A percentile compares a stretch with the other conserved stretches of the same genome.
Evolutionary conservation across 1,140 invertebrate species (phyloP).

Genomic region (Polypedilum vanderplanki): DNA sequence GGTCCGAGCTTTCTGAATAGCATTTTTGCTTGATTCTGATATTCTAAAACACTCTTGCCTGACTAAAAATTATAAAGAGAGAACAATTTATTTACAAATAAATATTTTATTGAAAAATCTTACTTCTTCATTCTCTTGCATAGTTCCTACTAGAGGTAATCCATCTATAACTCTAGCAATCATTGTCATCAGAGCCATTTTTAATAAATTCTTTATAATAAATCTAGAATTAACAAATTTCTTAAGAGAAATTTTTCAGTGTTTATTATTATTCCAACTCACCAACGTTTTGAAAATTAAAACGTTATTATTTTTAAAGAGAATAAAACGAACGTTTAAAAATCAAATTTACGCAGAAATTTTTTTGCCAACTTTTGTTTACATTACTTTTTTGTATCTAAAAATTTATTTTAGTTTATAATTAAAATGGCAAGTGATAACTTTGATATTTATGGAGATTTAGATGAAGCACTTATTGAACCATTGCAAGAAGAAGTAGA

Average conservation of each 20-base stretch:
- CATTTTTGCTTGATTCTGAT: constrained; percentile 99
- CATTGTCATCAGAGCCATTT: constrained; percentile 95
- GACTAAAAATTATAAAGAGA: constrained; percentile 54
- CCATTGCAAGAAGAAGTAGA: background rate
- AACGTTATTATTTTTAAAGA: no score
- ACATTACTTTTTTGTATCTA: background rate
- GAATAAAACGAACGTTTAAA: no score
- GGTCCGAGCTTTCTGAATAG: constrained; percentile 87
- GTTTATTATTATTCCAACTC: no score
- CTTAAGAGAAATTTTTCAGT: background rate
- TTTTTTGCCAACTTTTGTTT: no score
- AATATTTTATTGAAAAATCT: constrained; percentile 37
- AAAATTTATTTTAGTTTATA: background rate
- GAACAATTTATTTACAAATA: constrained; percentile 31
- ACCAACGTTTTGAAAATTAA: no score
- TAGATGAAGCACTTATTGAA: background rate
- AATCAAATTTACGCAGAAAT: no score
- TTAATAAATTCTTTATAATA: constrained; percentile 37
- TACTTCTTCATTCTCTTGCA: constrained; percentile 98
- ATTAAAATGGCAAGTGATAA: background rate
- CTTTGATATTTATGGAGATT: background rate
- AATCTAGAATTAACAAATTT: background rate
- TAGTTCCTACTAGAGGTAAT: constrained; percentile 89
- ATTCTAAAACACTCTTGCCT: constrained; percentile 87
- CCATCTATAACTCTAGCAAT: constrained; percentile 93